Evolutionary conservation across 2,888 invertebrate species (phyloP).

Genomic region (Sympetrum striolatum): DNA sequence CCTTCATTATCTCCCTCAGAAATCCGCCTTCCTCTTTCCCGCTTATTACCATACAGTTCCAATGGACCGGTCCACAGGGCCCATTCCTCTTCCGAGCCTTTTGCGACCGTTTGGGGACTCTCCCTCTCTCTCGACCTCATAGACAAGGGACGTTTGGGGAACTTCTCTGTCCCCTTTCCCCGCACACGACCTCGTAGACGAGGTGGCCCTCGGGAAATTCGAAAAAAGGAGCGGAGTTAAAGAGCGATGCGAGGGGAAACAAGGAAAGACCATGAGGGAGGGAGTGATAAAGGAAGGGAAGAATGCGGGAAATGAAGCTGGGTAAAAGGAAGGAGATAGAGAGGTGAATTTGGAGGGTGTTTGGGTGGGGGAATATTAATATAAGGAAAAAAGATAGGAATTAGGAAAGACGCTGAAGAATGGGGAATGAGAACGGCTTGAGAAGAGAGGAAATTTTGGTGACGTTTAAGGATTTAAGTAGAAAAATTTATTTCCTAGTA

Average conservation of each 20-base stretch:
- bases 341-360: neutral
- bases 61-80: neutral
- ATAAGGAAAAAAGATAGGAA: neutral
- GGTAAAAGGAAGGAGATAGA: neutral
- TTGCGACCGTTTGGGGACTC: neutral
- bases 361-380: too few species aligned
- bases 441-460: neutral
- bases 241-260: neutral
- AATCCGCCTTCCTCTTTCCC: neutral
- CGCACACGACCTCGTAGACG: neutral
- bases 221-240: neutral
- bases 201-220: constrained; percentile 12
- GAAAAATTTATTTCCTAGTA: neutral
- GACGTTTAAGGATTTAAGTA: neutral
- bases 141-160: neutral
- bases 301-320: neutral
- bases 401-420: neutral
- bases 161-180: neutral
- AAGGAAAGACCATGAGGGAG: neutral
- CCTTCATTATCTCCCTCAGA: neutral
- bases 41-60: neutral
- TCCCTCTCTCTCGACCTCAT: neutral
- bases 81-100: neutral
- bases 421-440: neutral
- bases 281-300: neutral